Percentiles rank a stretch among this genome's conserved stretches.
These are phyloP conservation scores for Hirtodrosophila trivittata DNA, from an alignment of 2,888 invertebrate genomes.

Conservation along the genomic window DNA sequence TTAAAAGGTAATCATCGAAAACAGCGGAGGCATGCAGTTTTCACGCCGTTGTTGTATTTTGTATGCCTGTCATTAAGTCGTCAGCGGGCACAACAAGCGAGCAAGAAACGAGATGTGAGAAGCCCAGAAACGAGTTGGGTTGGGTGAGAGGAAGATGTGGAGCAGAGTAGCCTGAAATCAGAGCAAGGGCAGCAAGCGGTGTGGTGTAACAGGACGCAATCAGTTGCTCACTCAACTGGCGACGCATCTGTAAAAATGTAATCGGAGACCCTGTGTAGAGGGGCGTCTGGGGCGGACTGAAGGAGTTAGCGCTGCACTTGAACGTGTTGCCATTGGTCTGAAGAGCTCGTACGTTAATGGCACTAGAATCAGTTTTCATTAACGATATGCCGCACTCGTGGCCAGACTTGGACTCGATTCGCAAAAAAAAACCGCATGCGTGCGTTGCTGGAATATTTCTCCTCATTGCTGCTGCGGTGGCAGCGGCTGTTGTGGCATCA, in stretches of 20 bases:
- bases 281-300: conserved; percentile 11
- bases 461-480: conserved; percentile 34
- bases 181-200: conserved; percentile 23
- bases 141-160: neutral
- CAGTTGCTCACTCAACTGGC: conserved; percentile 65
- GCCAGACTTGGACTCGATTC: conserved; percentile 39
- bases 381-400: conserved; percentile 64
- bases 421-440: conserved; percentile 58
- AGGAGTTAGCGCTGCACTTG: conserved; percentile 56
- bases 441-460: conserved; percentile 68
- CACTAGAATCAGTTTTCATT: conserved; percentile 80
- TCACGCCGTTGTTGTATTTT: conserved; percentile 80
- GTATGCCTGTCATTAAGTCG: conserved; percentile 79
- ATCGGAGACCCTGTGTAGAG: conserved; percentile 12
- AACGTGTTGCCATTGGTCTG: conserved; percentile 69
- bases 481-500: conserved; percentile 59
- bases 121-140: neutral
- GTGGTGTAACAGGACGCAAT: conserved; percentile 61
- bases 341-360: conserved; percentile 77
- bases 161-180: neutral
- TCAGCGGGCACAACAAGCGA: conserved; percentile 67
- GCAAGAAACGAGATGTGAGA: conserved; percentile 29
- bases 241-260: conserved; percentile 71
- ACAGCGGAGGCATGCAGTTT: conserved; percentile 71
- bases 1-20: conserved; percentile 79